Evolutionary conservation across 2,113 vertebrate species (phyloP).

Genomic region (Polypterus bichir): DNA sequence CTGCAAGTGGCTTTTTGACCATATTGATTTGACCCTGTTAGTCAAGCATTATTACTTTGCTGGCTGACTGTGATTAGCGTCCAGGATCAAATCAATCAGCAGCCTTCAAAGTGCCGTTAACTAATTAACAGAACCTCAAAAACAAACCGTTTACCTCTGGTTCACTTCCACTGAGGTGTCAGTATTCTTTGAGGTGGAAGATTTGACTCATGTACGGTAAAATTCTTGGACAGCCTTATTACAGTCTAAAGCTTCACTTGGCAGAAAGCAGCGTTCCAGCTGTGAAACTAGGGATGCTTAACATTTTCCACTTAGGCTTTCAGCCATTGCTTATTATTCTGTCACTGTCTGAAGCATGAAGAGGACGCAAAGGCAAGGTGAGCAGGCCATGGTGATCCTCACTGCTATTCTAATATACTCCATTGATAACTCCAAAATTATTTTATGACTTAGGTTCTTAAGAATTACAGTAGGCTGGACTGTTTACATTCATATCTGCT

Average conservation of each 20-base stretch:
- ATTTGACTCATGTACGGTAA: neutral
- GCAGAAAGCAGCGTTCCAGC: neutral
- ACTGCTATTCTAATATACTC: too few relatives aligned
- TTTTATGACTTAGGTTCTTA: too few relatives aligned
- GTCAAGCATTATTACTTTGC: neutral
- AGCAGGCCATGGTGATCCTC: too few relatives aligned
- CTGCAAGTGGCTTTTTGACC: neutral
- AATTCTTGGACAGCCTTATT: neutral
- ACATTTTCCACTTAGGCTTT: neutral
- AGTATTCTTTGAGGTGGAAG: neutral
- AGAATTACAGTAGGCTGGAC: too few relatives aligned
- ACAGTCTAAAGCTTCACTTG: neutral
- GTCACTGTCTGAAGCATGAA: neutral
- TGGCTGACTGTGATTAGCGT: slow-evolving; percentile 6
- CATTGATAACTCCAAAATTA: too few relatives aligned
- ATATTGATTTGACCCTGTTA: slow-evolving; percentile 3
- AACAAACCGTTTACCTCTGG: neutral
- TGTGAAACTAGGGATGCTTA: neutral
- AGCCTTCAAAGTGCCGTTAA: neutral
- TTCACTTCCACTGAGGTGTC: neutral
- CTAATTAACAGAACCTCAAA: slow-evolving; percentile 1
- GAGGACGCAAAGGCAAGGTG: neutral
- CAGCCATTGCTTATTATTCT: neutral
- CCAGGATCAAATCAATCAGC: slow-evolving; percentile 1
- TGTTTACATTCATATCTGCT: too few relatives aligned